Percentiles rank a stretch among this genome's conserved stretches.
phyloP scores from a whole-genome alignment of 2,113 vertebrate genomes.

The Myiagra hebetior region DNA sequence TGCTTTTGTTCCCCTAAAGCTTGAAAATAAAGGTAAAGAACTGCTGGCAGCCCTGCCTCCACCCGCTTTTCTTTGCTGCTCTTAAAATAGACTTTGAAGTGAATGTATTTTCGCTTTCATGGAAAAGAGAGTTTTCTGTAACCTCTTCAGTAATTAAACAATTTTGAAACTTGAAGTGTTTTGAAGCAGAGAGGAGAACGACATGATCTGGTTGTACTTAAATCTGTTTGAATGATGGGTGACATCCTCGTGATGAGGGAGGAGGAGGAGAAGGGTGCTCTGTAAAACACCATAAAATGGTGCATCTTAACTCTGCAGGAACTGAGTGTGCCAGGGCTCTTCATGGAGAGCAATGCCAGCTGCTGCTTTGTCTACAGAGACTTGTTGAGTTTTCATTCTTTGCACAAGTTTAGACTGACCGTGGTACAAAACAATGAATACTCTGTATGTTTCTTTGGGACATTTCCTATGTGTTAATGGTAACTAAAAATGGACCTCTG shows the following conservation, averaged over 20 bases:
- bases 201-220: neutral
- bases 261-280: neutral
- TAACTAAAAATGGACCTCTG: slow-evolving; percentile 33
- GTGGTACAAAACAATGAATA: slow-evolving; percentile 29
- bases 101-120: neutral
- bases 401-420: slow-evolving; percentile 25
- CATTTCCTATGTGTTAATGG: slow-evolving; percentile 17
- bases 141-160: neutral
- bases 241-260: neutral
- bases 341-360: slow-evolving; percentile 28
- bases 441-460: slow-evolving; percentile 26
- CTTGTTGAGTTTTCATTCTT: slow-evolving; percentile 57
- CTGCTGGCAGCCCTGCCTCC: neutral
- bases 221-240: neutral
- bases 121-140: neutral
- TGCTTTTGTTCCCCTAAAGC: neutral
- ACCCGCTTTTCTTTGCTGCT: neutral
- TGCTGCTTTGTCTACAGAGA: slow-evolving; percentile 33
- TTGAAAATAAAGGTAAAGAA: neutral
- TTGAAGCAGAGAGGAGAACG: neutral
- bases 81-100: neutral
- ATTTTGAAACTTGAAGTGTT: neutral
- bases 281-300: neutral
- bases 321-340: neutral
- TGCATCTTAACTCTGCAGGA: neutral